Percentiles rank a stretch among this genome's conserved stretches.
Conservation (phyloP, 2,888 invertebrate species). For the Andrena chrysosceles region DNA sequence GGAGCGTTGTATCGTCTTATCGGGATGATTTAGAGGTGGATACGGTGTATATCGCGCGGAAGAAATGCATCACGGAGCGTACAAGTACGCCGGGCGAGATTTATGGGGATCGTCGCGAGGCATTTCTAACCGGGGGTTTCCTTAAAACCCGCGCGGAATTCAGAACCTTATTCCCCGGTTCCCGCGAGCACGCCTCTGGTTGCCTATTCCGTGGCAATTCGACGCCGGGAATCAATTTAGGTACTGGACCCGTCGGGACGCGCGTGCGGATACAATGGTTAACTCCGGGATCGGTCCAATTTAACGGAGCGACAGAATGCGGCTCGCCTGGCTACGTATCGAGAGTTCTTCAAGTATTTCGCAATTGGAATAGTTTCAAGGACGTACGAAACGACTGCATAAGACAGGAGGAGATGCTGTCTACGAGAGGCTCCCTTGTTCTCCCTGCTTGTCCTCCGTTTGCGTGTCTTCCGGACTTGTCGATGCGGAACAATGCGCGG, state of each 20-base stretch:
- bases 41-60: slow-evolving; percentile 61
- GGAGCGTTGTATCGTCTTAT: slow-evolving; percentile 52
- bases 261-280: background rate
- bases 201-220: background rate
- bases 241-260: background rate
- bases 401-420: slow-evolving; percentile 9
- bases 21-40: slow-evolving; percentile 57
- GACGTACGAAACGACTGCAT: slow-evolving; percentile 14
- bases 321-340: slow-evolving; percentile 19
- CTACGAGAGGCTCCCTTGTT: slow-evolving; percentile 3
- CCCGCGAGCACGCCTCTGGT: background rate
- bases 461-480: background rate
- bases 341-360: slow-evolving; percentile 45
- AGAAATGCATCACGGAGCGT: slow-evolving; percentile 54
- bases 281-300: slow-evolving; percentile 43
- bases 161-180: slow-evolving; percentile 29
- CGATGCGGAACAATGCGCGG: background rate
- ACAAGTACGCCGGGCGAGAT: slow-evolving; percentile 44
- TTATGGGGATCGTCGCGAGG: slow-evolving; percentile 45
- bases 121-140: slow-evolving; percentile 43
- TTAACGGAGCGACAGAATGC: slow-evolving; percentile 38
- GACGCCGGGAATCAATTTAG: slow-evolving; percentile 40
- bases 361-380: slow-evolving; percentile 55
- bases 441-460: background rate
- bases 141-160: slow-evolving; percentile 52